Conservation (phyloP, 2,113 vertebrate genomes). For the Thamnophis sirtalis region DNA sequence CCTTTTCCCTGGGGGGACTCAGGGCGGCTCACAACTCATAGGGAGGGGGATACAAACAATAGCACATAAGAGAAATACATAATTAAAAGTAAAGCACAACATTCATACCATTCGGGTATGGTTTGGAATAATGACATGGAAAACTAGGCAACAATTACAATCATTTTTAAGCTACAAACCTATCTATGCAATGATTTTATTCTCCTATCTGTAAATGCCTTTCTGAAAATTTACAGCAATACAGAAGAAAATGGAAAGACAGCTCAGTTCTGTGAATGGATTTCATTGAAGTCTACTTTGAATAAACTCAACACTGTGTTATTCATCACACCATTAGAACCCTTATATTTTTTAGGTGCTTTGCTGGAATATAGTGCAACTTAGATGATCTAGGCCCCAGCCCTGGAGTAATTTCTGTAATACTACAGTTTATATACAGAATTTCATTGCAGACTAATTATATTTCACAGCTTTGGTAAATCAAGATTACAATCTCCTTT, state of each 20-base stretch:
- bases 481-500: not conserved
- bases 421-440: not conserved
- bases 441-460: not conserved
- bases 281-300: not conserved
- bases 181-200: not conserved
- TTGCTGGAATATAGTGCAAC: not conserved
- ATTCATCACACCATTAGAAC: not conserved
- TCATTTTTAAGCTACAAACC: not conserved
- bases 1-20: too few relatives aligned
- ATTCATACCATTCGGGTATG: too few relatives aligned
- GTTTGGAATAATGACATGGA: not conserved
- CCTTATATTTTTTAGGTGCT: not conserved
- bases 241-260: not conserved
- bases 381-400: not conserved
- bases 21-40: too few relatives aligned
- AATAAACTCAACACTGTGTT: not conserved
- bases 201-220: not conserved
- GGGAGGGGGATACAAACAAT: too few relatives aligned
- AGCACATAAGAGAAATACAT: too few relatives aligned
- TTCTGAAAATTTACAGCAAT: not conserved
- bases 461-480: not conserved
- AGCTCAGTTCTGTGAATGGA: not conserved
- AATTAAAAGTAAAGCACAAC: too few relatives aligned
- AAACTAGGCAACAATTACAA: not conserved
- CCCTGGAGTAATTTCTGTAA: not conserved